Base-by-base conservation (phyloP, 2,797 vertebrate genomes). In the Hippopotamyrus pictus region DNA sequence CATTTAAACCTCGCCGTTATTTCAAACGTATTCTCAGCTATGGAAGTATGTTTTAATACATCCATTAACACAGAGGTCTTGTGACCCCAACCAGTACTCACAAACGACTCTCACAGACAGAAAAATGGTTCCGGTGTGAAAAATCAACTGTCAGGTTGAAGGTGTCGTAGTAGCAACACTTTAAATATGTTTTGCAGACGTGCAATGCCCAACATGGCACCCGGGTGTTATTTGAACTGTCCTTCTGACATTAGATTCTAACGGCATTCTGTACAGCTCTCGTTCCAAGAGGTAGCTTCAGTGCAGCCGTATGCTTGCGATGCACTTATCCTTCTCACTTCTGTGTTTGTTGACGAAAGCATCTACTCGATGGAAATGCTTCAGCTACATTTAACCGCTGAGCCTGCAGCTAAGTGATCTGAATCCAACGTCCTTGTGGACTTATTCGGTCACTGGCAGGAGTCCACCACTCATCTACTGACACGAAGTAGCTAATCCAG, bases 401-500 rank as follows among this genome's bases (percentile, higher is more conserved):
- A 82, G 41, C 76, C 19, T 8, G 19, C 19, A n/a, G 41, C 76
- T 2, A 82, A 82, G 76, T 9, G 76, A 73, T 93, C 90, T 95
- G 92, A 94, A 95, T 94, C 93, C 88, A 92, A 94, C 91, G 94
- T 91, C 95, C 93, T 94, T 91, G 94, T 92, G 93, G 94, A 94
- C 94, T 94, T 95, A 96, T 95, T 94, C 94, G 94, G 94, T 94
- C 93, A 93, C 92, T 94, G 95, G 95, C 94, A 79, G 90, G 46
- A 0, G 1, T 93, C 93, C 94, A 95, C 91, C 5, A 89, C 90
- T 33, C 53, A 37, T 57, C 53, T 53, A 59, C 91, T 44, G 89
- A 88, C 89, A n/a, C 89, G 93, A 90, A 92, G 92, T 91, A 12
- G 22, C 90, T 95, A 96, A 94, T 95, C 95, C 94, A 92, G 90